Conservation (phyloP, 2,113 vertebrate species). For the Anser cygnoides region DNA sequence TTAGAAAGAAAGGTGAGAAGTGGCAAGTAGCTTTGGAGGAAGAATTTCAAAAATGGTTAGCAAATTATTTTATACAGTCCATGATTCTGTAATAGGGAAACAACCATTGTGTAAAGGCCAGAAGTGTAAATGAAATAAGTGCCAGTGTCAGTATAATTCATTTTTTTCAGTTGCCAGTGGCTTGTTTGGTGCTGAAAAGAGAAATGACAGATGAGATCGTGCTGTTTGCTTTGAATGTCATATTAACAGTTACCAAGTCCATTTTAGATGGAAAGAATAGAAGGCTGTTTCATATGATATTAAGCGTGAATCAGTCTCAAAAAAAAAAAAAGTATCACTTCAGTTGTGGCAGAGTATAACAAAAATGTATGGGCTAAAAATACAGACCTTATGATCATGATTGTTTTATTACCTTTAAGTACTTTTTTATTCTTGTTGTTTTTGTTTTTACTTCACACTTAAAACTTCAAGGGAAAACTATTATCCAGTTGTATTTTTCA, state of each 20-base stretch:
- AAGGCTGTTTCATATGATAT: neutral
- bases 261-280: neutral
- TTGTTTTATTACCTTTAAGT: constrained; percentile 18
- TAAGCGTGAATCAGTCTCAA: neutral
- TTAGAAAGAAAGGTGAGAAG: neutral
- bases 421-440: neutral
- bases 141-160: neutral
- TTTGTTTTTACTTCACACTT: neutral
- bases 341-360: neutral
- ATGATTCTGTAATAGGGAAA: neutral
- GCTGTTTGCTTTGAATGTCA: neutral
- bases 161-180: constrained; percentile 20
- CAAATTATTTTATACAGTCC: neutral
- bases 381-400: neutral
- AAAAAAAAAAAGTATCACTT: neutral
- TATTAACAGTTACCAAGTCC: constrained; percentile 13
- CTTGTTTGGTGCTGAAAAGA: constrained; percentile 16
- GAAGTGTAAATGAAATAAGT: neutral
- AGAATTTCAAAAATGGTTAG: neutral
- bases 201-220: constrained; percentile 1
- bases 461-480: neutral
- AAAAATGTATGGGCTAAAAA: neutral
- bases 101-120: neutral
- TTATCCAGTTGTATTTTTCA: neutral
- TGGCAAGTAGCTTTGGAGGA: neutral